Conservation (phyloP, 2,888 invertebrate genomes). For the Tenthredo scrophulariae region DNA sequence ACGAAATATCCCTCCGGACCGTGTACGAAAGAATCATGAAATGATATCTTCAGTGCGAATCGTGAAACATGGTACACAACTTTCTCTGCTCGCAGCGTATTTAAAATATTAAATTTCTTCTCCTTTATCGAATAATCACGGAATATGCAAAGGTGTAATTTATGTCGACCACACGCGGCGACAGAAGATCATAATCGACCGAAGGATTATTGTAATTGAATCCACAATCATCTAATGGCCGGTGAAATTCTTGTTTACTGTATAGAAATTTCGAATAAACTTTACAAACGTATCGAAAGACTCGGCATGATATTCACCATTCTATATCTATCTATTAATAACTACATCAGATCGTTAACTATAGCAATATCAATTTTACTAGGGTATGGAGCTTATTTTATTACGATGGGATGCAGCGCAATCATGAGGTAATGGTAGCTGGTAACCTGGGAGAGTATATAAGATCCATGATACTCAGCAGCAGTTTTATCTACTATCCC, state of each 20-base stretch:
- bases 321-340: conserved; percentile 26
- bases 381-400: conserved; percentile 17
- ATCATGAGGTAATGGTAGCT: conserved; percentile 20
- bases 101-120: conserved; percentile 44
- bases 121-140: conserved; percentile 28
- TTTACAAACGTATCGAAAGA: background rate
- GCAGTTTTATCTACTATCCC: conserved; percentile 24
- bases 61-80: background rate
- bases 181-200: background rate
- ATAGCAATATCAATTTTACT: conserved; percentile 25
- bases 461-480: conserved; percentile 23
- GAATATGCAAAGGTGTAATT: conserved; percentile 8
- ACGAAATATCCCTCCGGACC: background rate
- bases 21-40: background rate
- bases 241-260: background rate
- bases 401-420: conserved; percentile 28
- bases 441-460: conserved; percentile 25
- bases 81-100: conserved; percentile 27
- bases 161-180: conserved; percentile 35
- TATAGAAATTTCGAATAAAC: background rate
- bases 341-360: conserved; percentile 17
- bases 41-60: conserved; percentile 28
- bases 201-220: conserved; percentile 14
- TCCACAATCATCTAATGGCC: conserved; percentile 3
- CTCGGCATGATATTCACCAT: conserved; percentile 4